Percentiles rank a stretch among this genome's conserved stretches.
These are phyloP conservation scores for Coenonympha glycerion DNA, from an alignment of 2,888 invertebrate species.

Conservation along the genomic window DNA sequence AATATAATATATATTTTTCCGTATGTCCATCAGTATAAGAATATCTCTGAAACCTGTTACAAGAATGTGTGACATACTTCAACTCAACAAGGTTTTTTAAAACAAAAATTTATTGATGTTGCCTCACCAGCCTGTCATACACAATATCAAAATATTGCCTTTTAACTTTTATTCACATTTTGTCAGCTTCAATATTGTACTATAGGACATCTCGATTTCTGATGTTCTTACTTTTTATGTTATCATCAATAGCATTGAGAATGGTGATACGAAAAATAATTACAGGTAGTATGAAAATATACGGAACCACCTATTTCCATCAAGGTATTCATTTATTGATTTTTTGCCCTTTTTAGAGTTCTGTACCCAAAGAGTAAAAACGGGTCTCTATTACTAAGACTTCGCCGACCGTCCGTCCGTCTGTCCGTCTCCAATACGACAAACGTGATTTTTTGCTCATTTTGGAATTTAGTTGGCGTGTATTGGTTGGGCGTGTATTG, in stretches of 20 bases:
- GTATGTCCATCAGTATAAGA: conserved; percentile 40
- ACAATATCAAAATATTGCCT: conserved; percentile 31
- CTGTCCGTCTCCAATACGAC: too few relatives aligned
- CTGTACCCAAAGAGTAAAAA: too few relatives aligned
- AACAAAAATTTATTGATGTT: conserved; percentile 48
- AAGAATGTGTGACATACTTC: conserved; percentile 54
- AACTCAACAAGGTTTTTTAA: conserved; percentile 49
- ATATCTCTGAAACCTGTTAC: conserved; percentile 53
- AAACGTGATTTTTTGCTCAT: too few relatives aligned
- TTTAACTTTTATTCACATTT: conserved; percentile 28
- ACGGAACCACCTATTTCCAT: too few relatives aligned
- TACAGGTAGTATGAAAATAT: too few relatives aligned
- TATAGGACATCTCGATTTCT: conserved; percentile 7
- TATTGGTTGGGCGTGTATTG: too few relatives aligned
- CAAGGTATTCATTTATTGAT: too few relatives aligned
- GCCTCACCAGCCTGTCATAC: conserved; percentile 38
- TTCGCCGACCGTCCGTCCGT: too few relatives aligned
- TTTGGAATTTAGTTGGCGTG: too few relatives aligned
- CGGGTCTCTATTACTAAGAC: too few relatives aligned
- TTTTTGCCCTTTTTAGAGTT: too few relatives aligned
- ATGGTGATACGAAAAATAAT: not conserved
- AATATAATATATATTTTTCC: conserved; percentile 41
- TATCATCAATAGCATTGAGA: not conserved
- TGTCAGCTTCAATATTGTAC: conserved; percentile 15
- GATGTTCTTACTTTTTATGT: not conserved